phyloP scores from a whole-genome alignment of 2,888 invertebrate genomes.

The Tethea ocularis region DNA sequence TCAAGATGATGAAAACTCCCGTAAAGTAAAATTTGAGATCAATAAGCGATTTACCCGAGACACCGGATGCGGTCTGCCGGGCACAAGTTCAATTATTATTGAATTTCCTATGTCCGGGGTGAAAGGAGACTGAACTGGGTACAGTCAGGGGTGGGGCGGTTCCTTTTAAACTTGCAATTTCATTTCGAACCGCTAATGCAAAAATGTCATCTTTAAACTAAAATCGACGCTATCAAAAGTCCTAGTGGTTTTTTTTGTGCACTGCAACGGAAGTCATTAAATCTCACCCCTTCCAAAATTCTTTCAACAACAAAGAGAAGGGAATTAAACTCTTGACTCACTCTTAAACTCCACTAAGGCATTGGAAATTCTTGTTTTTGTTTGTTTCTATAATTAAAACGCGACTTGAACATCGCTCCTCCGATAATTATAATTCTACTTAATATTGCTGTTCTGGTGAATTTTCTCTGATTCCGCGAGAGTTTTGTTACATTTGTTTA shows the following conservation, averaged over 20 bases:
- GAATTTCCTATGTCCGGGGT: slow-evolving; percentile 68
- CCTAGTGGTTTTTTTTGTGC: neutral
- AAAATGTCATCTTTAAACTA: neutral
- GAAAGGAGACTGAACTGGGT: slow-evolving; percentile 24
- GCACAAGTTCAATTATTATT: slow-evolving; percentile 77
- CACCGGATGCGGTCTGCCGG: slow-evolving; percentile 73
- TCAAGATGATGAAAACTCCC: neutral
- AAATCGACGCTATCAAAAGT: neutral
- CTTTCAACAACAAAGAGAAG: slow-evolving; percentile 55
- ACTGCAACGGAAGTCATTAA: slow-evolving; percentile 19
- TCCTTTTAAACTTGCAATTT: slow-evolving; percentile 36
- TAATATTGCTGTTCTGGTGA: slow-evolving; percentile 58
- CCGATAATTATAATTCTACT: slow-evolving; percentile 71
- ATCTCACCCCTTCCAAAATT: slow-evolving; percentile 36
- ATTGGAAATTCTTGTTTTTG: slow-evolving; percentile 68
- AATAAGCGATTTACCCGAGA: slow-evolving; percentile 72
- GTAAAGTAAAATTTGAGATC: slow-evolving; percentile 59
- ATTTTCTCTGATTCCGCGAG: slow-evolving; percentile 57
- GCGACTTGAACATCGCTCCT: slow-evolving; percentile 67
- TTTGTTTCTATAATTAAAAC: slow-evolving; percentile 80
- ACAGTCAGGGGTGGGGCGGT: slow-evolving; percentile 31
- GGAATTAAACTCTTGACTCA: slow-evolving; percentile 57
- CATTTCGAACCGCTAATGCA: neutral
- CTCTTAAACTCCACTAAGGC: slow-evolving; percentile 61
- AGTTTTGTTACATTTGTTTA: slow-evolving; percentile 35